Base-by-base conservation (phyloP, 2,888 invertebrate species). In the Caenorhabditis doughertyi region DNA sequence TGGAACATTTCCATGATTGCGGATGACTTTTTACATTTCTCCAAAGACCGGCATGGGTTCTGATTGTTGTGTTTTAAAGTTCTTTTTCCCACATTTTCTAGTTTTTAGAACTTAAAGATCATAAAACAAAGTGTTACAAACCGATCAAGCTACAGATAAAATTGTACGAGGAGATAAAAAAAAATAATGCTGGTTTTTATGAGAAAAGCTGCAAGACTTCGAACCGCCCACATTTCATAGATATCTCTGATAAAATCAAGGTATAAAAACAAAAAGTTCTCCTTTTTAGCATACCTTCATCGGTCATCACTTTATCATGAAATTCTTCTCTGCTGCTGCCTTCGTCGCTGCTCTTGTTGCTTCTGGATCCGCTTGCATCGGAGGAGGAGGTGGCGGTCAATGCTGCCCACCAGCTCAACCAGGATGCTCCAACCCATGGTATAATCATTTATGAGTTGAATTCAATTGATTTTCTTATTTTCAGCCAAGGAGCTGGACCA, bases 401-500 rank as follows among this genome's bases (percentile, higher is more conserved):
- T 76, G 81, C 76, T 81, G 81, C 44, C 47, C 76, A 29, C 76
- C 70, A 55, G 58, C 76, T 49, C 81, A 81, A 60, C 74, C 81
- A 51, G 53, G 56, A 53, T 76, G 74, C 32, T 47, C 49, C 7
- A 81, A 81, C 25, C 81, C 81, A 58, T 81, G 81, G 74, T 67
- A 65, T 13, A 3, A 18, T 47, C 44, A 13, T 18, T 4, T 18
- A 47, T 51, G 1, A 25, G 9, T 51, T 25, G 4, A 49, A 49
- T 8, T 9, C 7, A 13, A n/a, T 25, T 51, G 2, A 51, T 11
- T 49, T 21, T 49, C 0, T 11, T 18, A 29, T 29, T 65, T 65
- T 35, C 49, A 65, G 65, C 51, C 49, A 32, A 23, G 51, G 65
- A 51, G 35, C 65, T 23, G 65, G 51, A 35, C 65, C 65, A 55